phyloP scores from a whole-genome alignment of 37 sponge, comb jelly and placozoan species.

The Aphrocallistes beatrix region DNA sequence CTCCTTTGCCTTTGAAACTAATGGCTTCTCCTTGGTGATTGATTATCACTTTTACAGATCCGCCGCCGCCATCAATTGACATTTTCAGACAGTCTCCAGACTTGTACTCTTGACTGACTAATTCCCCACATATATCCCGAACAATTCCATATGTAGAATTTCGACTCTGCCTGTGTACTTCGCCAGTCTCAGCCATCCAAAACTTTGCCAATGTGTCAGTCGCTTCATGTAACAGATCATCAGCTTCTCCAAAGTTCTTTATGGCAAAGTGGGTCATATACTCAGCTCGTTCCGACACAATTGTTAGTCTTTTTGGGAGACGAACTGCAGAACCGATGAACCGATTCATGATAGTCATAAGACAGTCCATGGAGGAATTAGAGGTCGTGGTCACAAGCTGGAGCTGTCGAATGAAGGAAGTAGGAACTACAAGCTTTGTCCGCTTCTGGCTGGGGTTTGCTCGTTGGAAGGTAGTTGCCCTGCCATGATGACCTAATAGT shows the following conservation, averaged over 20 bases:
- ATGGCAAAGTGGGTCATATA: neutral
- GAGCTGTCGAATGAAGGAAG: neutral
- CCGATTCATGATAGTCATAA: neutral
- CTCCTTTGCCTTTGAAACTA: slow-evolving; percentile 14
- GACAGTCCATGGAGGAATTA: neutral
- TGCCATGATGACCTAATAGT: neutral
- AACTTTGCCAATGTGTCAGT: neutral
- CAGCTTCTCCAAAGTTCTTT: neutral
- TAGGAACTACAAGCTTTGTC: neutral
- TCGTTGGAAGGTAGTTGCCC: neutral
- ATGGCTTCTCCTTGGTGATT: neutral
- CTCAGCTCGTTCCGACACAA: neutral
- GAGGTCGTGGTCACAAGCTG: neutral
- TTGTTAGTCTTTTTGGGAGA: neutral
- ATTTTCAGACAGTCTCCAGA: slow-evolving; percentile 8
- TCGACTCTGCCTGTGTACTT: neutral
- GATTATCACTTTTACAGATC: neutral
- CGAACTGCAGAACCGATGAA: slow-evolving; percentile 10
- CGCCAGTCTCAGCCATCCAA: slow-evolving; percentile 7
- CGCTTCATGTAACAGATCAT: neutral
- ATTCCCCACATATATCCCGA: neutral
- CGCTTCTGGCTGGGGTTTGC: neutral
- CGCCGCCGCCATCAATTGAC: neutral
- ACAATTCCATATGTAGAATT: neutral
- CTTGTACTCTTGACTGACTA: slow-evolving; percentile 9